Base-by-base conservation (phyloP, 2,888 invertebrate genomes). In the Myopa testacea region DNA sequence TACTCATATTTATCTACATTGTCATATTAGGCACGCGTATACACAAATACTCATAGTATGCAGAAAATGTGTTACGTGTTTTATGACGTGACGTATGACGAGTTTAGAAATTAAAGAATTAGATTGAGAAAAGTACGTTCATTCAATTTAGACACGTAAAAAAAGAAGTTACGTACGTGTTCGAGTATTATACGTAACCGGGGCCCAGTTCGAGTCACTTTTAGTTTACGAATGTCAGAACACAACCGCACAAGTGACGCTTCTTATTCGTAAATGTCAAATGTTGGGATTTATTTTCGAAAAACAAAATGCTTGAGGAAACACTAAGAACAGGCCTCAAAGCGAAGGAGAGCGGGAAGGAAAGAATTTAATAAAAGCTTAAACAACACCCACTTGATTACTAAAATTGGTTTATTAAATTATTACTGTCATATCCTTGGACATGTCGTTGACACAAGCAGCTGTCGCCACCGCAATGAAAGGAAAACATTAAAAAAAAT, bases 401-500 rank as follows among this genome's bases (percentile, higher is more conserved):
- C 38, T 37, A 65, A 12, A 65, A 26, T 1, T 26, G 26, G 26
- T 26, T 26, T 26, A 26, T 26, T 5, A 65, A 34, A 65, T 16
- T 37, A 65, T 65, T 65, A 34, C 34, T 34, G 16, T 65, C 12
- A 26, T 50, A 65, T 65, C 63, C 63, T 65, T 65, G 63, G 14
- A 65, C 37, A 37, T 8, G 63, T 65, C 63, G 63, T 65, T 65
- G 37, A 26, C 63, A 65, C 63, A 37, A 34, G 14, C 50, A 10
- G 50, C 16, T 65, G 16, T 14, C 5, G 14, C 38, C 26, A 37
- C 37, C 14, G 63, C 26, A 63, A n/a, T 34, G 26, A 19, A 63
- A 63, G 26, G 14, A 16, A 5, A 37, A 37, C 16, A 65, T 65
- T 26, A 65, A 65, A 65, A 65, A 34, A 65, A 38, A 65, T 34